Evolutionary conservation across 2,113 vertebrate species (phyloP).

Genomic region (Xenotilapia flavipinnis): DNA sequence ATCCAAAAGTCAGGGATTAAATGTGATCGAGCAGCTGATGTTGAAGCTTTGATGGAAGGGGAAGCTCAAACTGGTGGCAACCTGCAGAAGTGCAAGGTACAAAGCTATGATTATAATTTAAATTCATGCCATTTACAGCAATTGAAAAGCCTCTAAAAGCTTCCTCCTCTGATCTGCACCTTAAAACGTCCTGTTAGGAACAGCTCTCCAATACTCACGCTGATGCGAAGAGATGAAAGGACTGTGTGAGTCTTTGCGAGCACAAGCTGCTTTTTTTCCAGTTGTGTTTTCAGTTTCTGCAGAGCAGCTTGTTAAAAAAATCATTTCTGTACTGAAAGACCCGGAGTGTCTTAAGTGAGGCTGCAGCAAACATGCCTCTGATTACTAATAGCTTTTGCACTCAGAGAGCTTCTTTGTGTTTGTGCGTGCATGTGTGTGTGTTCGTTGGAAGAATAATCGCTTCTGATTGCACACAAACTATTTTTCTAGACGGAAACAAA

Average conservation of each 20-base stretch:
- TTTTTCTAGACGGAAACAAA: not conserved
- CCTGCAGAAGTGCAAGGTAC: not conserved
- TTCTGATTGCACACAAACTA: not conserved
- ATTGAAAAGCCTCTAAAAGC: not conserved
- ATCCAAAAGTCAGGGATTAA: not conserved
- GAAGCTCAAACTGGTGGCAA: not conserved
- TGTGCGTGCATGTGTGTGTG: not conserved
- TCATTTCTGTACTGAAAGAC: not conserved
- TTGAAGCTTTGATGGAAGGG: not conserved
- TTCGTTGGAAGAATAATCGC: not conserved
- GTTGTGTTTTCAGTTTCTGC: not conserved
- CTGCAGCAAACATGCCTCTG: slow-evolving; percentile 8
- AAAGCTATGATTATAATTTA: not conserved
- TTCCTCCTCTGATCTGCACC: not conserved
- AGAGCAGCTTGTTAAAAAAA: not conserved
- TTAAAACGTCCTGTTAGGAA: not conserved
- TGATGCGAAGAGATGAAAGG: not conserved
- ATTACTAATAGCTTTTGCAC: not conserved
- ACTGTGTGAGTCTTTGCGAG: not conserved
- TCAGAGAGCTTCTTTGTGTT: not conserved
- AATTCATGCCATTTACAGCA: not conserved
- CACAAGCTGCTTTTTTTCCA: not conserved
- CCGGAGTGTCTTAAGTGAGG: not conserved
- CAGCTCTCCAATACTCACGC: not conserved
- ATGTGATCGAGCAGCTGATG: not conserved